These are phyloP conservation scores for Tillus elongatus DNA, from an alignment of 2,888 invertebrate species.

Conservation along the genomic window DNA sequence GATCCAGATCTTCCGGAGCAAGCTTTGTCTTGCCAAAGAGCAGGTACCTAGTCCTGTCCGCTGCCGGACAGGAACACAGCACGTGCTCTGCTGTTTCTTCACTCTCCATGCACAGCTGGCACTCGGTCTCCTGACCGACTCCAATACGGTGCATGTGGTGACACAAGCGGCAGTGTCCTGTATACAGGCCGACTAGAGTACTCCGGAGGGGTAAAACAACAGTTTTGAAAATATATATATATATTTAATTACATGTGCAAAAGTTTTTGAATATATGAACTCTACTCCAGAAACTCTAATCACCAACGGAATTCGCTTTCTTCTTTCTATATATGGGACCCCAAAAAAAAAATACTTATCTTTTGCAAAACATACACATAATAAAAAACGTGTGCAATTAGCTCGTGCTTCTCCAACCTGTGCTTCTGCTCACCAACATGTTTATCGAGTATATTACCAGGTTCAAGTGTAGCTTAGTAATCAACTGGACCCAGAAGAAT, in stretches of 20 bases:
- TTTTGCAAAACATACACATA: constrained; percentile 4
- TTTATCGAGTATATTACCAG: too few species aligned
- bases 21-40: too few species aligned
- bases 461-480: constrained; percentile 3
- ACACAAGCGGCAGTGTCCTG: too few species aligned
- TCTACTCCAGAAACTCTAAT: constrained; percentile 1
- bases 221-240: constrained; percentile 3
- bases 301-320: constrained; percentile 5
- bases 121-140: too few species aligned
- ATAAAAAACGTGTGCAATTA: background rate
- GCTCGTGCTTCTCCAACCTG: constrained; percentile 2
- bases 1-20: too few species aligned
- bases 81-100: too few species aligned
- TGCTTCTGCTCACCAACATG: constrained; percentile 6
- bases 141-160: too few species aligned
- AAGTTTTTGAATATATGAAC: constrained; percentile 4
- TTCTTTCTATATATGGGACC: constrained; percentile 3
- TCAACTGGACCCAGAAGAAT: constrained; percentile 4
- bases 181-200: too few species aligned
- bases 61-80: too few species aligned
- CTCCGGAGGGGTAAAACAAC: constrained; percentile 7
- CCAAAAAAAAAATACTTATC: constrained; percentile 3
- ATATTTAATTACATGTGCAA: too few species aligned
- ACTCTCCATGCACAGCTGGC: too few species aligned
- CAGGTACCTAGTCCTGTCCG: too few species aligned